Base-by-base conservation (phyloP, 2,888 invertebrate genomes). In the Anorthoa munda region DNA sequence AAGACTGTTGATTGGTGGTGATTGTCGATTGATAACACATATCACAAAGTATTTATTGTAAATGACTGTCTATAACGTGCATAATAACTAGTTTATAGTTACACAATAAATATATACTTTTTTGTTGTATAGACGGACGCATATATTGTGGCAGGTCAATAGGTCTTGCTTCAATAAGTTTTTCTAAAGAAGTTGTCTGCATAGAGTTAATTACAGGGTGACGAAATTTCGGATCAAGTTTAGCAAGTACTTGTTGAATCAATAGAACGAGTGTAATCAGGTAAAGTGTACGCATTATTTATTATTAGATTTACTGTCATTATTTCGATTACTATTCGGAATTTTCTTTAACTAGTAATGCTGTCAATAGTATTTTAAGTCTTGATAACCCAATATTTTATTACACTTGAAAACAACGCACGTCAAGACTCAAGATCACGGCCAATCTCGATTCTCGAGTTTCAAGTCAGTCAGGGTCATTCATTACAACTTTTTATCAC, bases 401-500 rank as follows among this genome's bases (percentile, higher is more conserved):
- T 21, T 53, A 55, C 23, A 75, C 60, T 68, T n/a, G 18, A 68
- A 67, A 75, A 68, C 60, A 56, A 61, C 50, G 5, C 39, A 39
- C 39, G 7, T 39, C 39, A 39, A 39, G 7, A 31, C 31, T 66
- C 39, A 78, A 77, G 77, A 66, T 72, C 72, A 77, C 31, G 72
- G 51, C 7, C 72, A 78, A 51, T 61, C 50, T 61, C 15, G 65
- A 58, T 18, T 39, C 56, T 60, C 15, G 65, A 58, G 21, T 39
- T 51, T 60, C n/a, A 71, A 64, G 21, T 58, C 46, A 56, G 51
- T 61, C 78, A 77, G 61, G 72, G 77, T 72, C 77, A 75, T 21
- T 56, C 31, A 0, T 7, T 72, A 67, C 53, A 46, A 58, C 45
- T 64, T 59, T 74, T 58, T 75, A 75, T 74, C 63, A 61, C 17